These are phyloP conservation scores for Dryomyza anilis DNA, from an alignment of 2,888 invertebrate genomes.

Conservation along the genomic window DNA sequence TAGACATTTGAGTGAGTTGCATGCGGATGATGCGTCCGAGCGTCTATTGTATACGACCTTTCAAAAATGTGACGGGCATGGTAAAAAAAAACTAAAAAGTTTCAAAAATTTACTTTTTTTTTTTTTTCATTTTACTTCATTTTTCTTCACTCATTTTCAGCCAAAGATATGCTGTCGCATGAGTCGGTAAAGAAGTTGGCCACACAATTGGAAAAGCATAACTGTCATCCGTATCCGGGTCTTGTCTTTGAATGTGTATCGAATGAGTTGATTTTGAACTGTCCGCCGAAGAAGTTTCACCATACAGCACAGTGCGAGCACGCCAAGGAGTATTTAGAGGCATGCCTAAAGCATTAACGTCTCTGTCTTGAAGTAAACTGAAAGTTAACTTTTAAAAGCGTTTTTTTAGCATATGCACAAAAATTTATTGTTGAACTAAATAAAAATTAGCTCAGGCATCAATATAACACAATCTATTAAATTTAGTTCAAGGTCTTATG, in stretches of 20 bases:
- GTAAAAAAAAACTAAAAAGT: slow-evolving; percentile 30
- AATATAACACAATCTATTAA: too few relatives aligned
- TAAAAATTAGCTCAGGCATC: too few relatives aligned
- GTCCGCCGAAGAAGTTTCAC: slow-evolving; percentile 40
- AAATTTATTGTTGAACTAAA: not conserved
- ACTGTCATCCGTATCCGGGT: slow-evolving; percentile 46
- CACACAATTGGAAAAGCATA: slow-evolving; percentile 31
- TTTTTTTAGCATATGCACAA: not conserved
- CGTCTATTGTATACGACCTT: slow-evolving; percentile 40
- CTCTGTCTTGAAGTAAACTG: not conserved
- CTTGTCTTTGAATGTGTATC: slow-evolving; percentile 46
- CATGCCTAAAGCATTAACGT: slow-evolving; percentile 39
- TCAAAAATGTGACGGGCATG: slow-evolving; percentile 45
- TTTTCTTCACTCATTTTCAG: slow-evolving; percentile 27
- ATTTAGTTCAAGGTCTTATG: too few relatives aligned
- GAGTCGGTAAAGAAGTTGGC: slow-evolving; percentile 35
- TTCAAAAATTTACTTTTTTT: not conserved
- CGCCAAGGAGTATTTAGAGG: slow-evolving; percentile 36
- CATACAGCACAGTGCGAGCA: slow-evolving; percentile 38
- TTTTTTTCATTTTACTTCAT: too few relatives aligned
- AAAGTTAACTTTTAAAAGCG: too few relatives aligned
- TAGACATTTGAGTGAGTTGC: slow-evolving; percentile 36
- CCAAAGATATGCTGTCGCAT: slow-evolving; percentile 34
- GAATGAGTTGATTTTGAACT: slow-evolving; percentile 47
- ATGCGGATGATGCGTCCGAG: slow-evolving; percentile 36